Evolutionary conservation across 2,888 invertebrate genomes (phyloP).

Genomic region (Noctuana brunneofusca): DNA sequence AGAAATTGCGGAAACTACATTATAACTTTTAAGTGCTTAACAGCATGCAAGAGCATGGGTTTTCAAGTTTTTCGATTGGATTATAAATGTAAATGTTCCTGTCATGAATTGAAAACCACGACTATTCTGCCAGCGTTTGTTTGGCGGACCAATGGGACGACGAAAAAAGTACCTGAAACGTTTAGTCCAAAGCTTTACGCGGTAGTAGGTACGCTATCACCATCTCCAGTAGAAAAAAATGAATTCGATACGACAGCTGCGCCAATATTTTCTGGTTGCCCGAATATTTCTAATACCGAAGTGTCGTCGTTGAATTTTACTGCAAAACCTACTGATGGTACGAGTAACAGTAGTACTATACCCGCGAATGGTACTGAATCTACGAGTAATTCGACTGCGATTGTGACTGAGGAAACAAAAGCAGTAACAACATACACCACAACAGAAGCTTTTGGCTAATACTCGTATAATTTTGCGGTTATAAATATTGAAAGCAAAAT

Average conservation of each 20-base stretch:
- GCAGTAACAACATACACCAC: too few species aligned
- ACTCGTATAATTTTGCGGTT: not conserved
- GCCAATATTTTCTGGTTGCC: not conserved
- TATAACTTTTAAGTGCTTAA: conserved; percentile 65
- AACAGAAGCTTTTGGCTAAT: not conserved
- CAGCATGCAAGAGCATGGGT: conserved; percentile 63
- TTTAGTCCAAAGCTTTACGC: conserved; percentile 57
- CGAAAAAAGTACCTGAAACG: conserved; percentile 49
- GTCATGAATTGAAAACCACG: conserved; percentile 60
- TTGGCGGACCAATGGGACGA: conserved; percentile 65
- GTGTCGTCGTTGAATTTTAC: not conserved
- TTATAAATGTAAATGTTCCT: conserved; percentile 59
- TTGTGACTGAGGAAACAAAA: not conserved
- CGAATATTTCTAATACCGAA: not conserved
- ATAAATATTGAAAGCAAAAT: not conserved
- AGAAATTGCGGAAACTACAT: conserved; percentile 52
- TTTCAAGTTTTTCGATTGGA: conserved; percentile 60
- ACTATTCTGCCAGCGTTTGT: conserved; percentile 60
- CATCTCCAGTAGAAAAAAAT: conserved; percentile 34
- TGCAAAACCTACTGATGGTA: not conserved
- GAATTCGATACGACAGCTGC: not conserved
- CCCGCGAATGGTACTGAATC: not conserved
- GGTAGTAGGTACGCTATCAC: conserved; percentile 58
- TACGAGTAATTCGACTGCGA: not conserved
- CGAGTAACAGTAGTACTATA: conserved; percentile 1